Evolutionary conservation across 2,888 invertebrate genomes (phyloP), one percentile per base, ranked within the genome.

Genomic region (Lycocerus yunnanus): DNA sequence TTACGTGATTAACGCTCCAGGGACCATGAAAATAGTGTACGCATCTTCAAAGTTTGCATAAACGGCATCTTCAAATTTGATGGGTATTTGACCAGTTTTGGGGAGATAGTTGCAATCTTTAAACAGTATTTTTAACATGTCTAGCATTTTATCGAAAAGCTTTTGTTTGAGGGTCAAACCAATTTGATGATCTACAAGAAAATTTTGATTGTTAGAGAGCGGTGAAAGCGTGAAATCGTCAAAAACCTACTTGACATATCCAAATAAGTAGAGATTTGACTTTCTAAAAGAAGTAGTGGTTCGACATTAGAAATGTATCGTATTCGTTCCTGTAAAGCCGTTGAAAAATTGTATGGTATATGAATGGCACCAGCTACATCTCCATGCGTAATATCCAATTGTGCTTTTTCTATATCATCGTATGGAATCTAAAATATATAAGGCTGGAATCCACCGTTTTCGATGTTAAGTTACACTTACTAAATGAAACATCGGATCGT

Each of bases 1-100:
- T 92, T 86, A 95, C 95, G 94, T 93, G 80, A 96, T 89, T 79
- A 97, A 90, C 68, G 95, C 92, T 5, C 95, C 94, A 0, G 97
- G 97, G 0, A 94, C 94, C 90, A 96, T 94, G 85, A 94, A 97
- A 74, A 92, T 91, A 6, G 93, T 91, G 84, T 93, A 94, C 77
- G 92, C 92, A 3, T 93, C 91, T 72, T 93, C 89, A 71, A 88
- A 87, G 11, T 86, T 87, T 1, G 95, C 95, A 83, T 90, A 94
- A 61, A 95, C 87, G 0, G 94, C 94, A 10, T 91, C 88, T 73
- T 91, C 88, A 83, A 94, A 92, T 86, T 91, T 85, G 1, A 95
- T 88, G 0, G 95, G 94, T 68, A 91, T 84, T 10, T 88, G 86
- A 0, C 88, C 91, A n/a, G 91, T 80, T 73, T 89, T 89, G 9